Percentiles rank a stretch among this genome's conserved stretches.
These are phyloP conservation scores for Tragelaphus scriptus DNA, from an alignment of 2,113 vertebrate genomes.

Conservation along the genomic window DNA sequence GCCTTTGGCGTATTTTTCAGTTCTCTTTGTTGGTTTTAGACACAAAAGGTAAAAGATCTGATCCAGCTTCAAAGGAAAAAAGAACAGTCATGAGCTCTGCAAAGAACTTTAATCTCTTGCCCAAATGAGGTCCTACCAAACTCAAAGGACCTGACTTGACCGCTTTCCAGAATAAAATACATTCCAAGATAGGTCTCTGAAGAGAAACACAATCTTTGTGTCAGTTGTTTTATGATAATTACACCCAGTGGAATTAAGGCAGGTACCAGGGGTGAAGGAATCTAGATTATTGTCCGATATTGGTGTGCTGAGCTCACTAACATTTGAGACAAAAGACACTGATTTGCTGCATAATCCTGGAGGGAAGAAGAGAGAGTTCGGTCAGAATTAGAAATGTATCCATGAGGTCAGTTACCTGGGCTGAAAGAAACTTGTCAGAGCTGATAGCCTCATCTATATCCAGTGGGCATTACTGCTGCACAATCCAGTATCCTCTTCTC, in stretches of 20 bases:
- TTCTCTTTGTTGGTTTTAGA: neutral
- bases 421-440: neutral
- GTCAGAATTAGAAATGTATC: neutral
- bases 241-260: neutral
- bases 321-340: neutral
- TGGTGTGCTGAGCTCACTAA: neutral
- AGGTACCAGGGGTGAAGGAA: neutral
- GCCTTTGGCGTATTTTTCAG: neutral
- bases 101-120: constrained; percentile 3
- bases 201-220: neutral
- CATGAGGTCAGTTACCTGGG: neutral
- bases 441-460: neutral
- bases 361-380: neutral
- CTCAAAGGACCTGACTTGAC: neutral
- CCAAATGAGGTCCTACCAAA: neutral
- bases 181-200: neutral
- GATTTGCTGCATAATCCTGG: neutral
- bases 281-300: neutral
- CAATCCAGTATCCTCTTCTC: neutral
- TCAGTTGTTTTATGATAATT: neutral
- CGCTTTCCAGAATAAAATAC: neutral
- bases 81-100: neutral
- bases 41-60: neutral
- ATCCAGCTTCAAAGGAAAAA: neutral
- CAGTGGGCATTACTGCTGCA: neutral